Evolutionary conservation across 2,888 invertebrate species (phyloP).

Genomic region (Dioctria rufipes): DNA sequence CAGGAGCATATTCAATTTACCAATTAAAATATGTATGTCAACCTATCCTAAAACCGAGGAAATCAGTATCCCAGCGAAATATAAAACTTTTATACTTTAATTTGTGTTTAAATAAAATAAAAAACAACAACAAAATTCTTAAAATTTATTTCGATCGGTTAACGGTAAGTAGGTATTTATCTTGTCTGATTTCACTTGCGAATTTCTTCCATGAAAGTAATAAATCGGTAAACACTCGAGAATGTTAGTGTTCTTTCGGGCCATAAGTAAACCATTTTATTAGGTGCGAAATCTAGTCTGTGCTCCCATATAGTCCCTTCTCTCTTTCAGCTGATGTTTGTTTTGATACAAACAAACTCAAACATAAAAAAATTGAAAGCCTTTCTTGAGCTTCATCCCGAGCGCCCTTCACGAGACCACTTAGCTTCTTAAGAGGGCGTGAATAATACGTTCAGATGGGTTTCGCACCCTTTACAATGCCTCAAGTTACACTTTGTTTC

Average conservation of each 20-base stretch:
- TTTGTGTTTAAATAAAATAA: no score
- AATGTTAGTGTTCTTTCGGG: neutral
- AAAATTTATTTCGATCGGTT: no score
- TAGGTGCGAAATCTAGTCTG: neutral
- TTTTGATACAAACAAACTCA: constrained; percentile 57
- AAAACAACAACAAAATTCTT: no score
- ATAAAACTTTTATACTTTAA: no score
- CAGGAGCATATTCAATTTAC: no score
- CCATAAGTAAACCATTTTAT: neutral
- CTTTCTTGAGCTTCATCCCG: constrained; percentile 55
- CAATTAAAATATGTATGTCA: no score
- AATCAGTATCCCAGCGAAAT: no score
- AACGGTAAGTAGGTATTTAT: no score
- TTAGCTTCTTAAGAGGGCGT: constrained; percentile 56
- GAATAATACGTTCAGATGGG: constrained; percentile 54
- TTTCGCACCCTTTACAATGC: constrained; percentile 57
- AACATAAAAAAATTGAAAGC: constrained; percentile 54
- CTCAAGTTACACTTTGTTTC: constrained; percentile 50
- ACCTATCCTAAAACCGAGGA: no score
- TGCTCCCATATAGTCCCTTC: neutral
- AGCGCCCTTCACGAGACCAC: constrained; percentile 53
- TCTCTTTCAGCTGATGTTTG: constrained; percentile 45
- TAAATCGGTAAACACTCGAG: neutral
- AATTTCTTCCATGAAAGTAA: neutral
- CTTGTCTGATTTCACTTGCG: no score